Percentiles rank a stretch among this genome's conserved stretches.
Evolutionary conservation across 1,140 invertebrate genomes (phyloP).

Genomic region (Saccostrea glomerata): DNA sequence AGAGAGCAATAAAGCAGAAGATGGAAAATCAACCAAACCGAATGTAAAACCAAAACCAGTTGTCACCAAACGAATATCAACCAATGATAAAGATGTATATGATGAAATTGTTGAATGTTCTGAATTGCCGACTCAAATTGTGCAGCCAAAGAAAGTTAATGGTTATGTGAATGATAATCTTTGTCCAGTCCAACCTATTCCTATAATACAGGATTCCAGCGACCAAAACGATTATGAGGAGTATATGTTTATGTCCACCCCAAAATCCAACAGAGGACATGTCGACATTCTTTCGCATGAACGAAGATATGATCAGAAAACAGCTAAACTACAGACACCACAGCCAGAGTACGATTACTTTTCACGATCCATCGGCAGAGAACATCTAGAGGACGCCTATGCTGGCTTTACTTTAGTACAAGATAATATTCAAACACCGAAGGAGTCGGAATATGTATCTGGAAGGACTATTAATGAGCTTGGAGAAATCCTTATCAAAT

Average conservation of each 20-base stretch:
- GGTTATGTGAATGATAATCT: background rate
- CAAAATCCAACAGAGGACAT: too few relatives aligned
- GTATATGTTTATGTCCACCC: background rate
- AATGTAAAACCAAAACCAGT: too few relatives aligned
- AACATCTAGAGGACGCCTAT: background rate
- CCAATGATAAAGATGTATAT: background rate
- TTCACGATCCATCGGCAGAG: background rate
- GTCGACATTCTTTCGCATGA: too few relatives aligned
- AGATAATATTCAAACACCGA: background rate
- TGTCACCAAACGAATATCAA: background rate
- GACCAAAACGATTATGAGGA: background rate
- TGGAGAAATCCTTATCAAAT: constrained; percentile 12
- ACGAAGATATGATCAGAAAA: too few relatives aligned
- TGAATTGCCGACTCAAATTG: background rate
- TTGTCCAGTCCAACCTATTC: background rate
- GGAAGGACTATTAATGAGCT: background rate
- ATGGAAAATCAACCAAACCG: background rate
- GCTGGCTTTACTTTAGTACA: background rate
- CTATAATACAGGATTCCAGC: background rate
- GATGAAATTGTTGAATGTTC: background rate
- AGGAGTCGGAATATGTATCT: background rate
- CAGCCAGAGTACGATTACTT: too few relatives aligned
- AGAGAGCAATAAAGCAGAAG: background rate
- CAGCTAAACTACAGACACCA: too few relatives aligned
- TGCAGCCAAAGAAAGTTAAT: background rate